Base-by-base conservation (phyloP, 1,140 invertebrate species). In the Pseudomyrmex gracilis region DNA sequence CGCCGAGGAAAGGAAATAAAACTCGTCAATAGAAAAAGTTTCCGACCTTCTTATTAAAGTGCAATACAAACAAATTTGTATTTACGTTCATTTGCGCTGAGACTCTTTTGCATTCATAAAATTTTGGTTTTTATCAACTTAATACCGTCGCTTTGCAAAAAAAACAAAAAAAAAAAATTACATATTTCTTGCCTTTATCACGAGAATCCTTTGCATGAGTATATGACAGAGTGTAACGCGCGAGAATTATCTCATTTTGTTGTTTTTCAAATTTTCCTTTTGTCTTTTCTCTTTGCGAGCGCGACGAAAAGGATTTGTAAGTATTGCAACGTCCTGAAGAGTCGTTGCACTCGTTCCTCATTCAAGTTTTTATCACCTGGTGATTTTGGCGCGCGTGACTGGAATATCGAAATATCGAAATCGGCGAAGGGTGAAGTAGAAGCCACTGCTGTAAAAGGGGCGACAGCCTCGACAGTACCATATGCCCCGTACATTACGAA, bases 291-390 rank as follows among this genome's bases (percentile, higher is more conserved):
- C 5, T 78, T 45, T 51, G n/a, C n/a, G 49, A 51, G 13, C 34
- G 64, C 73, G 43, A 22, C 53, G 43, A 12, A 15, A 78, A 71
- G 20, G 45, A 71, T 58, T 47, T 58, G 13, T 80, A 60, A 80
- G 43, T 70, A 80, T 60, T 66, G 66, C 22, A 70, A 58, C 64
- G 53, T 71, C 22, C 58, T 53, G 13, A 60, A 5, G 43, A 58
- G 55, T 80, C 76, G 22, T 49, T 64, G 71, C 57, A 74, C 82
- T 84, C 73, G 80, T 86, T 53, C 70, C 74, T 85, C 61, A 88
- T 86, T 87, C 82, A 82, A 85, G 86, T 89, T 85, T 90, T 90
- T 90, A 86, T 74, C 84, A 87, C 76, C 82, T 82, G 86, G 89
- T 88, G 89, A 90, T 90, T 88, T 88, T 67, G 61, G 68, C 45